Conservation (phyloP, 2,888 invertebrate genomes). For the Dorcus parallelipipedus region DNA sequence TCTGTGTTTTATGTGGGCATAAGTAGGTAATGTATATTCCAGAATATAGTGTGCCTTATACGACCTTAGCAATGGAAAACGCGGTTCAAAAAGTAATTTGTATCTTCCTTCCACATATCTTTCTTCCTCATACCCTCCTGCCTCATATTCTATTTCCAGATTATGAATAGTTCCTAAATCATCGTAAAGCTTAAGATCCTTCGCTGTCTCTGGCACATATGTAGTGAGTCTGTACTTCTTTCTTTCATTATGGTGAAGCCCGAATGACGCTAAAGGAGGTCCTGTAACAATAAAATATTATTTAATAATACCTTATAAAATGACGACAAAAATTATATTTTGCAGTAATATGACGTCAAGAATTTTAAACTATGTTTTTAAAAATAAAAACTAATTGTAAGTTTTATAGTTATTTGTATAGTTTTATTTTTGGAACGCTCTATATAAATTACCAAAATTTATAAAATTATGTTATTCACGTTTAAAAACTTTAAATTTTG, state of each 20-base stretch:
- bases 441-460: no score
- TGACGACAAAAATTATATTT: no score
- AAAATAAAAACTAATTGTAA: no score
- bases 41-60: conserved; percentile 32
- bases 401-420: no score
- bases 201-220: conserved; percentile 28
- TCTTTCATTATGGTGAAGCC: background rate
- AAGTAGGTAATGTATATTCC: conserved; percentile 26
- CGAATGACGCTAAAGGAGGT: conserved; percentile 23
- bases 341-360: no score
- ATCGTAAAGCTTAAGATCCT: conserved; percentile 28
- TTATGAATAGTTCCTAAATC: conserved; percentile 27
- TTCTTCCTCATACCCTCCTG: no score
- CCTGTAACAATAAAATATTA: conserved; percentile 21
- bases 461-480: background rate
- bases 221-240: conserved; percentile 23
- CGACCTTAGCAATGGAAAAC: conserved; percentile 28
- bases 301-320: no score
- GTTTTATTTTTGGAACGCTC: no score
- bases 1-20: conserved; percentile 25
- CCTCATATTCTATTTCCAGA: conserved; percentile 14
- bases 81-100: conserved; percentile 27
- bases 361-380: no score
- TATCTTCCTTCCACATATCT: conserved; percentile 12
- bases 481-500: no score